A percentile compares a stretch with the other conserved stretches of the same genome.
phyloP scores from a whole-genome alignment of 2,888 invertebrate genomes.

The Acronicta leporina region DNA sequence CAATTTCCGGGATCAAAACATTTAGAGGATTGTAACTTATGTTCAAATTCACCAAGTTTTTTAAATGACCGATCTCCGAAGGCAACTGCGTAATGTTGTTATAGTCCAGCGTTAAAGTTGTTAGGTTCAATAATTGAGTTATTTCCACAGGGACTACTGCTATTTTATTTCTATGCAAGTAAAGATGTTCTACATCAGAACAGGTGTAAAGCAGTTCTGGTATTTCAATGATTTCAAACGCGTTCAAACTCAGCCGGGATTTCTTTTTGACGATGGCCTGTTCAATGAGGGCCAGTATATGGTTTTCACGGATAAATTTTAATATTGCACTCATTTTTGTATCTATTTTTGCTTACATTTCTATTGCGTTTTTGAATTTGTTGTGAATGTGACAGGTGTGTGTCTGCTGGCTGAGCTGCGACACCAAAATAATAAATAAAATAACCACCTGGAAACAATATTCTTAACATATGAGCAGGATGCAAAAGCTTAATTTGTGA shows the following conservation, averaged over 20 bases:
- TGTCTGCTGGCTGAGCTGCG: slow-evolving; percentile 16
- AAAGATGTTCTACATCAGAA: slow-evolving; percentile 89
- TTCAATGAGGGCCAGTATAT: slow-evolving; percentile 91
- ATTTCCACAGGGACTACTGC: slow-evolving; percentile 83
- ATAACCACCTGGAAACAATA: slow-evolving; percentile 22
- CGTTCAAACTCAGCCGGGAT: slow-evolving; percentile 90
- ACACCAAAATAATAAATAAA: slow-evolving; percentile 18
- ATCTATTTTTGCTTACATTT: slow-evolving; percentile 64
- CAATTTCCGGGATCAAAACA: slow-evolving; percentile 89
- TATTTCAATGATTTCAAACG: slow-evolving; percentile 90
- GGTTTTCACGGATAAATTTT: slow-evolving; percentile 91
- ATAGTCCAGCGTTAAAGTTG: slow-evolving; percentile 91
- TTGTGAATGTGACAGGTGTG: slow-evolving; percentile 62
- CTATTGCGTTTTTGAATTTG: slow-evolving; percentile 81
- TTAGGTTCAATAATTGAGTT: slow-evolving; percentile 87
- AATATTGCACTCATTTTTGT: slow-evolving; percentile 90
- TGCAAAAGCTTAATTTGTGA: not conserved
- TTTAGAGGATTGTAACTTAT: slow-evolving; percentile 91
- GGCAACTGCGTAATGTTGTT: slow-evolving; percentile 90
- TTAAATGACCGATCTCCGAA: slow-evolving; percentile 88
- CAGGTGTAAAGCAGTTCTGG: slow-evolving; percentile 89
- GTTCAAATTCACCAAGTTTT: slow-evolving; percentile 90
- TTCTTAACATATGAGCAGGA: slow-evolving; percentile 21
- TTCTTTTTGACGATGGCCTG: slow-evolving; percentile 89
- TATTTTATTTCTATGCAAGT: slow-evolving; percentile 91